Percentiles rank a stretch among this genome's conserved stretches.
Conservation (phyloP, 2,888 invertebrate species). For the Candidula unifasciata region DNA sequence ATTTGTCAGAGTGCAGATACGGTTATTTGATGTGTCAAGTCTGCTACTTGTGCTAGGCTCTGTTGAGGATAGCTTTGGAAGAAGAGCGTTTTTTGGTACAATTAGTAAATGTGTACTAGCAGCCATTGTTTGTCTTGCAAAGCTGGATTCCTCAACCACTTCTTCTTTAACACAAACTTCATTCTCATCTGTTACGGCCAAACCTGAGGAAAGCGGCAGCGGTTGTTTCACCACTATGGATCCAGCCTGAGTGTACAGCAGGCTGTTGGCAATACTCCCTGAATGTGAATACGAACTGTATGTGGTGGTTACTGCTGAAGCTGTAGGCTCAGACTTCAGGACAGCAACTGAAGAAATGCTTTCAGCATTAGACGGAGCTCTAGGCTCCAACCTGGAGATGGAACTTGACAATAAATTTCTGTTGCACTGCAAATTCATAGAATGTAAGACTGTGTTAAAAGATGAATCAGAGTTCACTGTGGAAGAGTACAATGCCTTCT, state of each 20-base stretch:
- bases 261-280: neutral
- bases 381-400: neutral
- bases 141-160: neutral
- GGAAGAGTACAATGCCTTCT: neutral
- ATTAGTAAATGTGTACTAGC: conserved; percentile 12
- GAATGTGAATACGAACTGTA: neutral
- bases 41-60: neutral
- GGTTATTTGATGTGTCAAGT: neutral
- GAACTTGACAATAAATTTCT: neutral
- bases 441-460: neutral
- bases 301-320: neutral
- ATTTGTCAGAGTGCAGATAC: too few species aligned
- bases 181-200: neutral
- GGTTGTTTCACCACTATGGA: neutral
- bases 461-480: neutral
- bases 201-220: neutral
- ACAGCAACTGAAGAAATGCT: neutral
- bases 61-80: neutral
- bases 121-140: neutral
- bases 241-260: neutral
- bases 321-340: neutral
- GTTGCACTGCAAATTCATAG: neutral
- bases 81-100: neutral
- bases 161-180: neutral
- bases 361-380: neutral